Base-by-base conservation (phyloP, 2,797 vertebrate species). In the Danio tinwini region DNA sequence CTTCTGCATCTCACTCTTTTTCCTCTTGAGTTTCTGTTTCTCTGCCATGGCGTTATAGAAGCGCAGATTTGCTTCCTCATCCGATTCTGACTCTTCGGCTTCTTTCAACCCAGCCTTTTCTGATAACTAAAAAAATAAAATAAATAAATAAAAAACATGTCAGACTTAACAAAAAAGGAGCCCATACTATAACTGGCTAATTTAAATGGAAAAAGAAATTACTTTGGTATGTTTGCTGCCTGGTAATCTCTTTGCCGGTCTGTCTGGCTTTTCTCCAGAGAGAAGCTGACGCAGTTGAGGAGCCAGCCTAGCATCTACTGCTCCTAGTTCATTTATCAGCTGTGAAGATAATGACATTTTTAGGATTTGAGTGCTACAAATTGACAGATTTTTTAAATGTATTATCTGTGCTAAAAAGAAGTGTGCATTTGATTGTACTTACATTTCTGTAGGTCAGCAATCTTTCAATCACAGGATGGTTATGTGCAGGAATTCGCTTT, bases 391-490 rank as follows among this genome's bases (percentile, higher is more conserved):
- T 19, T 37, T 21, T 42, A n/a, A n/a, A 29, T 4, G 42, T 2
- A 19, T 39, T 55, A 17, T 4, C 11, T 19, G 10, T 42, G 16
- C n/a, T 39, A 11, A 37, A 5, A 17, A 16, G 8, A 53, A 71
- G 9, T 14, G 45, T 47, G 58, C 1, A 7, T 68, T 29, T 59
- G 76, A 55, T 6, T 37, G 12, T 39, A 87, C 94, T 94, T 82
- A 94, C 94, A 45, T 95, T 97, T 85, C 98, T 95, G 83, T 97
- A 99, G 11, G 93, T 91, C 29, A 98, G 93, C 71, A 99, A 93
- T 73, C 97, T 93, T 82, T 97, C 96, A 0, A 99, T 98, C 81
- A 99, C 92, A 0, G 97, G 98, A 86, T 99, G 98, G 56, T 93
- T 96, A 0, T 96, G 96, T 64, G 93, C 95, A 0, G 95, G 94